phyloP scores from a whole-genome alignment of 2,797 vertebrate genomes.

The Etheostoma perlongum region DNA sequence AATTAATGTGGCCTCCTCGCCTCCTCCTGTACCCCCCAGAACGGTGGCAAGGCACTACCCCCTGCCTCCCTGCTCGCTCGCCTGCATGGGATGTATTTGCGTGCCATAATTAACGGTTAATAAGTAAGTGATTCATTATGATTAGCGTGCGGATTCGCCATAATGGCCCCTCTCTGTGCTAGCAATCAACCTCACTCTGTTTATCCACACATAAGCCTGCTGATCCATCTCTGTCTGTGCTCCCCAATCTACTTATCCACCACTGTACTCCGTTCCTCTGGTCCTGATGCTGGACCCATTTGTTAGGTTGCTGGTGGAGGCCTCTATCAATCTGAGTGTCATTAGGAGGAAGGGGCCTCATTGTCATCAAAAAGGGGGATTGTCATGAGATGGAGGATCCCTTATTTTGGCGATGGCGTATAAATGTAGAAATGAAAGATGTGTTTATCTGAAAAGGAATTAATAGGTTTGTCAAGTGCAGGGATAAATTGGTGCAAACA shows the following conservation, averaged over 20 bases:
- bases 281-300: constrained; percentile 79
- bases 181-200: constrained; percentile 86
- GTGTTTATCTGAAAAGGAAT: constrained; percentile 47
- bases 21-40: constrained; percentile 68
- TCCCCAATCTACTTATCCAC: constrained; percentile 79
- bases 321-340: constrained; percentile 81
- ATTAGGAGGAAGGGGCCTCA: constrained; percentile 75
- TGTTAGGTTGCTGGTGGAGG: constrained; percentile 77
- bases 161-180: constrained; percentile 86
- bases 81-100: constrained; percentile 85
- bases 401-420: constrained; percentile 59
- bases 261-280: constrained; percentile 76
- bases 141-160: constrained; percentile 84
- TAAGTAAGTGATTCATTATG: constrained; percentile 92
- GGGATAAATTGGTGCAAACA: constrained; percentile 47
- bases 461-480: constrained; percentile 50
- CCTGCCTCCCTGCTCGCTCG: constrained; percentile 66
- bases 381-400: constrained; percentile 56
- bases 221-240: constrained; percentile 85
- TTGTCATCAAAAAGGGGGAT: constrained; percentile 64
- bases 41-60: constrained; percentile 68
- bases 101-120: constrained; percentile 88
- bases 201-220: constrained; percentile 80
- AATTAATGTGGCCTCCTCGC: constrained; percentile 85
- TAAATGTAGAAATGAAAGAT: constrained; percentile 52